Evolutionary conservation across 2,888 invertebrate species (phyloP), one percentile per base, ranked within the genome.

Genomic region (Caprella mutica): DNA sequence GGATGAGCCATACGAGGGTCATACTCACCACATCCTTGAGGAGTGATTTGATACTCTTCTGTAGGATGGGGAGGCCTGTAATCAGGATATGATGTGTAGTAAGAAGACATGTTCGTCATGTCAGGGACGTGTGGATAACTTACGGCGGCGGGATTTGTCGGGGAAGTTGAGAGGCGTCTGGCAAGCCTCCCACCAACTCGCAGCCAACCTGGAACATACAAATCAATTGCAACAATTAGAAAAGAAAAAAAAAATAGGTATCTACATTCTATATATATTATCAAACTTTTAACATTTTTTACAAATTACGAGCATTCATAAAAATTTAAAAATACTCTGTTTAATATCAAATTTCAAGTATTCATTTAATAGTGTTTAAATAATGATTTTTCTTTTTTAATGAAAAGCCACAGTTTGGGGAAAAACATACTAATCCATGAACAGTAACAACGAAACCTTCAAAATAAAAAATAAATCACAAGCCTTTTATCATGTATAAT

Each of bases 111-210:
- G 56, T 60, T 52, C 44, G 62, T 56, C 62, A 62, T 62, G 53
- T 62, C 62, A 50, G 59, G 62, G 56, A 56, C 59, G 62, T 58
- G 62, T 56, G 62, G 62, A 59, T 62, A 62, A 48, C 48, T 48
- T 30, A 48, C 48, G 54, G 62, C 62, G 50, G 62, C 60, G 56
- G 56, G 44, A n/a, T n/a, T n/a, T n/a, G n/a, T n/a, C 56, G 60
- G 60, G 53, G 60, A 56, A 48, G 60, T 44, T 56, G 56, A 52
- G 62, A 54, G 29, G 44, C 55, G 56, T 62, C 62, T 52, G 62
- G 62, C 59, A 62, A 53, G 56, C 62, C 62, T 58, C 62, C 62
- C 56, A 56, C 62, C 59, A 62, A 53, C 62, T 62, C 62, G 62
- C 62, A 62, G 59, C 62, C 62, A 56, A 62, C 62, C 62, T 62